Evolutionary conservation across 2,113 vertebrate species (phyloP).

Genomic region (Sapajus apella): DNA sequence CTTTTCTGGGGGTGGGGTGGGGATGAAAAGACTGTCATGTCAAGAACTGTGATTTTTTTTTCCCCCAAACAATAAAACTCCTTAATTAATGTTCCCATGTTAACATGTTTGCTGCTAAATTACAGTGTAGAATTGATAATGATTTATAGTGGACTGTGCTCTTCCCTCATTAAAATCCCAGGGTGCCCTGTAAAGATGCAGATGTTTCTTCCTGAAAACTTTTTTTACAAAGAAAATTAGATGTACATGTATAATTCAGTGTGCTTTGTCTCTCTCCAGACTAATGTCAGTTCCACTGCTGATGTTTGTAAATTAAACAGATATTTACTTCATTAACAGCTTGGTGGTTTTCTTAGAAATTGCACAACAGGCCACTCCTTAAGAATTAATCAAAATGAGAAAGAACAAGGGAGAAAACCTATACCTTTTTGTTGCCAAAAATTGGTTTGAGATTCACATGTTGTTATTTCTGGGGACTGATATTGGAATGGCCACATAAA

Average conservation of each 20-base stretch:
- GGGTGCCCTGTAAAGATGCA: conserved; percentile 88
- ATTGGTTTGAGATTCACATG: neutral
- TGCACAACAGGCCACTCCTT: conserved; percentile 52
- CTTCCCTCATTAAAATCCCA: conserved; percentile 88
- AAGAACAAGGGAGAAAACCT: neutral
- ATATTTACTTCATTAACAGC: conserved; percentile 94
- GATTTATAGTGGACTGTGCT: conserved; percentile 91
- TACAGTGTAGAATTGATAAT: conserved; percentile 94
- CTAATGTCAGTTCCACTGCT: conserved; percentile 97
- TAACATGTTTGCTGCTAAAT: conserved; percentile 99
- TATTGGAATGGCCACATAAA: neutral
- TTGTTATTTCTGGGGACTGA: neutral
- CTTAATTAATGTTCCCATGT: conserved; percentile 92
- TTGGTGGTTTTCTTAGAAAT: conserved; percentile 84
- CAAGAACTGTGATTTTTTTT: conserved; percentile 94
- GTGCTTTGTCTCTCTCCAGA: conserved; percentile 93
- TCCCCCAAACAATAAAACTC: conserved; percentile 93
- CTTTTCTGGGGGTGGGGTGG: conserved; percentile 72
- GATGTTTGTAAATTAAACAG: conserved; percentile 99
- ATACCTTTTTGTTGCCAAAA: neutral
- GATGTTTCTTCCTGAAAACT: conserved; percentile 82
- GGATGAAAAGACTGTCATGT: conserved; percentile 88
- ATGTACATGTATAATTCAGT: conserved; percentile 94
- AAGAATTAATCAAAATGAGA: conserved; percentile 12
- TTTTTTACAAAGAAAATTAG: conserved; percentile 87